Conservation (phyloP, 2,113 vertebrate species). For the Ptychochromis oligacanthus region DNA sequence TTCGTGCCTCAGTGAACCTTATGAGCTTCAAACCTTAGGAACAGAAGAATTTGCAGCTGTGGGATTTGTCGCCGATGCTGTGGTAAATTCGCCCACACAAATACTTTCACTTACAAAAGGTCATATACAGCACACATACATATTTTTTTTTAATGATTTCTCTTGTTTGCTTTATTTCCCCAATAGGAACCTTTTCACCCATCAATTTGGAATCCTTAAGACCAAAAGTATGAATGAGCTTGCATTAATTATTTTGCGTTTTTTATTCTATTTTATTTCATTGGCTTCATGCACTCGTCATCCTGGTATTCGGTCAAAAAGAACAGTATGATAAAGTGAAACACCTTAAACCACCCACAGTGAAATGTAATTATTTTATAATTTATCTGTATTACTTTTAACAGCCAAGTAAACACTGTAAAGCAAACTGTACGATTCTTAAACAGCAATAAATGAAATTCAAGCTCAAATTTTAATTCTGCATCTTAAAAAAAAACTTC, state of each 20-base stretch:
- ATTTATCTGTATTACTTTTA: background rate
- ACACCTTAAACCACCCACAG: background rate
- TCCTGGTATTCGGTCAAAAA: rapidly evolving
- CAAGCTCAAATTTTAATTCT: background rate
- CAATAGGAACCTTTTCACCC: background rate
- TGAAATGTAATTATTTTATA: background rate
- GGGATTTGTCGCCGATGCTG: background rate
- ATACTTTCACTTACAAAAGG: background rate
- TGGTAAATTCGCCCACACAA: background rate
- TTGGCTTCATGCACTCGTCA: background rate
- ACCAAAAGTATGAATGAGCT: background rate
- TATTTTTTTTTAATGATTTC: background rate
- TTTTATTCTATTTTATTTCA: background rate
- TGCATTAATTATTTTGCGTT: background rate
- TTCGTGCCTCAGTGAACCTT: background rate
- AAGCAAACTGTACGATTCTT: background rate
- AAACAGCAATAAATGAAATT: background rate
- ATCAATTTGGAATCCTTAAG: background rate
- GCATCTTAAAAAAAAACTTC: background rate
- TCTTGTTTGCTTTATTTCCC: background rate
- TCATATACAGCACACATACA: rapidly evolving
- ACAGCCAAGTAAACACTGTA: background rate
- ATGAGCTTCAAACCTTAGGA: background rate
- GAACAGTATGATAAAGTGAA: background rate
- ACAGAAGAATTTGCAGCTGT: background rate